Percentiles rank a stretch among this genome's conserved stretches.
phyloP scores from a whole-genome alignment of 2,797 vertebrate species.

The Pristis pectinata region DNA sequence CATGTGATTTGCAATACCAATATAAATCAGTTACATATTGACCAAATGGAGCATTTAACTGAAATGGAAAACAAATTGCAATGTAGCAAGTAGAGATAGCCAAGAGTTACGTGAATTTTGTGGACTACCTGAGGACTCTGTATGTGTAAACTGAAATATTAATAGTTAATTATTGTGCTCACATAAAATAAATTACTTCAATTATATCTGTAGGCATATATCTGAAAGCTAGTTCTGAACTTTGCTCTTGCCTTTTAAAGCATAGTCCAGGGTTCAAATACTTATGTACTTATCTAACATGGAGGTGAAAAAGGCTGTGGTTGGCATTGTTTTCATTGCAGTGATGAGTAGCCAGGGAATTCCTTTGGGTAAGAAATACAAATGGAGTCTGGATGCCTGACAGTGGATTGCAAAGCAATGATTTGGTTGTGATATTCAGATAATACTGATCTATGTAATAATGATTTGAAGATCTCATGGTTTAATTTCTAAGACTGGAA shows the following conservation, averaged over 20 bases:
- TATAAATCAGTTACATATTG: background rate
- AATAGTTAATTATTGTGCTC: background rate
- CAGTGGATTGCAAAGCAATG: background rate
- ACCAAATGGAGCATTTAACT: no score
- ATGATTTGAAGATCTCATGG: background rate
- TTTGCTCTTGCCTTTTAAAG: background rate
- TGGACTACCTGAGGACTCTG: no score
- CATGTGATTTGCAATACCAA: background rate
- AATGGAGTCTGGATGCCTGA: background rate
- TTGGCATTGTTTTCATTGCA: background rate
- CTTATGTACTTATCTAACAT: background rate
- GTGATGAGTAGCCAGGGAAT: background rate
- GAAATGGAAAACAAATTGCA: background rate
- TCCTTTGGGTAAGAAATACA: slow-evolving; percentile 1
- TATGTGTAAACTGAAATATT: background rate
- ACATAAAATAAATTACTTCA: background rate
- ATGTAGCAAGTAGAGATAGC: background rate
- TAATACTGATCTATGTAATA: background rate
- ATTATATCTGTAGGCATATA: background rate
- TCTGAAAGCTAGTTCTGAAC: background rate
- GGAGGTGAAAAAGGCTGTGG: background rate
- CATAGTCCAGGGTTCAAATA: background rate
- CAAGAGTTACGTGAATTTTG: background rate
- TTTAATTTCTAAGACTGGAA: background rate
- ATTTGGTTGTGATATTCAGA: background rate